These are phyloP conservation scores for Rutilus rutilus DNA, from an alignment of 2,113 vertebrate species.

Conservation along the genomic window DNA sequence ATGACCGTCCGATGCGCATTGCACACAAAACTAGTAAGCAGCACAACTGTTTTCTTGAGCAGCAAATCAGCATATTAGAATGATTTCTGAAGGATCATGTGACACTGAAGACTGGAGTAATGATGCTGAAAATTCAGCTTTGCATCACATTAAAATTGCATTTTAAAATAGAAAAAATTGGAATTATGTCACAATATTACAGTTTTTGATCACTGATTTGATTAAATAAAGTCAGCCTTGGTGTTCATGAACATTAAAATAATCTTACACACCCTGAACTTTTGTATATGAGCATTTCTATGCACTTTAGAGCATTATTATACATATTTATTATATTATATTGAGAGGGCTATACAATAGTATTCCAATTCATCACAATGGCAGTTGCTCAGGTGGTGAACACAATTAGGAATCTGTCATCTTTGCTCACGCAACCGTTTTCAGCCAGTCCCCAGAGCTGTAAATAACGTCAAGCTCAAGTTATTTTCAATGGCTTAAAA, in stretches of 20 bases:
- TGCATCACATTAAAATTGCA: background rate
- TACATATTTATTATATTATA: too few species aligned
- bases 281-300: background rate
- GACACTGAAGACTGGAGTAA: background rate
- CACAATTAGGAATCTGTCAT: too few species aligned
- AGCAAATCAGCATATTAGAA: background rate
- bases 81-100: background rate
- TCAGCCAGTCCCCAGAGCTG: too few species aligned
- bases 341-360: too few species aligned
- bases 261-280: background rate
- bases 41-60: background rate
- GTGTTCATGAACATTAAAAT: too few species aligned
- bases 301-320: too few species aligned
- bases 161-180: background rate
- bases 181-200: background rate
- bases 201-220: background rate
- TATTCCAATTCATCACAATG: too few species aligned
- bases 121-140: background rate
- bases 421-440: too few species aligned
- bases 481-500: too few species aligned
- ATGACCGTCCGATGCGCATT: too few species aligned
- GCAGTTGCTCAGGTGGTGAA: too few species aligned
- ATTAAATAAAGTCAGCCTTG: background rate
- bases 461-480: too few species aligned
- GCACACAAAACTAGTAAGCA: background rate